phyloP scores from a whole-genome alignment of 2,797 vertebrate genomes.

The Leptodactylus fallax region DNA sequence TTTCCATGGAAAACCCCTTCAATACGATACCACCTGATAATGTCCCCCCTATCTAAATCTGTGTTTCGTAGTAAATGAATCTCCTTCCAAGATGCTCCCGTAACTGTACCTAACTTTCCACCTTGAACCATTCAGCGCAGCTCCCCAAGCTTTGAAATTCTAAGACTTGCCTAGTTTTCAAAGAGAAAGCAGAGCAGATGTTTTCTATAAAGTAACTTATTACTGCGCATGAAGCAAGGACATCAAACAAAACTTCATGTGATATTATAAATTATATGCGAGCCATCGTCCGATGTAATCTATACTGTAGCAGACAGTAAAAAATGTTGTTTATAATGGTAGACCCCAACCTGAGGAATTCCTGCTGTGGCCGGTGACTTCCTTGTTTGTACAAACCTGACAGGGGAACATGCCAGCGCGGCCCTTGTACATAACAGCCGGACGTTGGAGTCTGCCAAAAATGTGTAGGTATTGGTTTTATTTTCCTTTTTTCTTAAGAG shows the following conservation, averaged over 20 bases:
- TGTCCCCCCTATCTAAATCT: background rate
- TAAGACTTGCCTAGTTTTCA: constrained; percentile 15
- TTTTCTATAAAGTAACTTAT: constrained; percentile 52
- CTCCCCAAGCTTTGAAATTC: constrained; percentile 5
- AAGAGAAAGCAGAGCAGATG: constrained; percentile 41
- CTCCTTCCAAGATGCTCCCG: background rate
- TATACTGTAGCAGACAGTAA: constrained; percentile 30
- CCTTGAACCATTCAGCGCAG: background rate
- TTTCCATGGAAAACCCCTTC: no score
- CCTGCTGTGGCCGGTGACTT: constrained; percentile 50
- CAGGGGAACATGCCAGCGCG: constrained; percentile 48
- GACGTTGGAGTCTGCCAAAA: constrained; percentile 46
- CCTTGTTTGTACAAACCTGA: constrained; percentile 59
- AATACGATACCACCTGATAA: no score
- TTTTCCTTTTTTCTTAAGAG: constrained; percentile 40
- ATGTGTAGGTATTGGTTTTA: constrained; percentile 57
- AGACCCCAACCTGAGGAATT: constrained; percentile 57
- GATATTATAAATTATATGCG: constrained; percentile 22
- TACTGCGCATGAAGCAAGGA: constrained; percentile 8
- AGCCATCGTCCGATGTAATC: constrained; percentile 34
- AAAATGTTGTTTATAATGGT: constrained; percentile 38
- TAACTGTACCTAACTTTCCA: background rate
- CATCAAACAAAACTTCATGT: constrained; percentile 44
- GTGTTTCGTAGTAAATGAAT: no score
- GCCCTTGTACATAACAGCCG: constrained; percentile 48